These are phyloP conservation scores for Acridotheres tristis DNA, from an alignment of 2,797 vertebrate species.

Conservation along the genomic window DNA sequence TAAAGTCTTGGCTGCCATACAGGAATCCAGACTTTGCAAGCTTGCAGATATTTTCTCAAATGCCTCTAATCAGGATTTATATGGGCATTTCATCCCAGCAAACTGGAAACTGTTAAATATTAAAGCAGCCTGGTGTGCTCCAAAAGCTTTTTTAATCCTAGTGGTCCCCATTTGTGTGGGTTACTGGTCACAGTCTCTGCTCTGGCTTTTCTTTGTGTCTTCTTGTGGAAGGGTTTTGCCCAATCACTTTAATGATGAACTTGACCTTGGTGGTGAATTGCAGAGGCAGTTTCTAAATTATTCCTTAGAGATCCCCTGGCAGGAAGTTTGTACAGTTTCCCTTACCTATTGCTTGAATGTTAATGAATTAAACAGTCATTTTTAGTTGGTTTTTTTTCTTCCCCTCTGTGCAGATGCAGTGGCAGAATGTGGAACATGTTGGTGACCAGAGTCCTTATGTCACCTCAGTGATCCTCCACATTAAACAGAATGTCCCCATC, in stretches of 20 bases:
- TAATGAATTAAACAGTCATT: constrained; percentile 12
- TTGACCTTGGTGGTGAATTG: constrained; percentile 24
- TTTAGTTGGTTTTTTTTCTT: background rate
- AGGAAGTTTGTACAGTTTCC: constrained; percentile 36
- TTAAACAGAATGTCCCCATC: constrained; percentile 98
- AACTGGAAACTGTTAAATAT: constrained; percentile 41
- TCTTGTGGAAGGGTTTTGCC: background rate
- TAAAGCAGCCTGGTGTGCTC: background rate
- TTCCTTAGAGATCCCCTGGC: background rate
- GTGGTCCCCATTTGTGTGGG: background rate
- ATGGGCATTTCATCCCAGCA: constrained; percentile 27
- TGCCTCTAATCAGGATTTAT: constrained; percentile 65
- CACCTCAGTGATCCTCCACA: constrained; percentile 97
- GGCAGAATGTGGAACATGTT: constrained; percentile 98
- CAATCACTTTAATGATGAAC: background rate
- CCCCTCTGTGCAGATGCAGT: constrained; percentile 89
- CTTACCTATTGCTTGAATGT: background rate
- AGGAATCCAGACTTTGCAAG: constrained; percentile 61
- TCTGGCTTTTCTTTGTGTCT: background rate
- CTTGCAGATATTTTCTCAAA: constrained; percentile 67
- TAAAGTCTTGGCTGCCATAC: constrained; percentile 53
- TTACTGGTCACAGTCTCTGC: background rate
- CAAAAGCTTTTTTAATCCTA: background rate
- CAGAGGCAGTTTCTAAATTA: background rate
- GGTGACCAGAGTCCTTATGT: constrained; percentile 99